A percentile compares a stretch with the other conserved stretches of the same genome.
phyloP scores from a whole-genome alignment of 2,797 vertebrate species.

The Alauda arvensis region DNA sequence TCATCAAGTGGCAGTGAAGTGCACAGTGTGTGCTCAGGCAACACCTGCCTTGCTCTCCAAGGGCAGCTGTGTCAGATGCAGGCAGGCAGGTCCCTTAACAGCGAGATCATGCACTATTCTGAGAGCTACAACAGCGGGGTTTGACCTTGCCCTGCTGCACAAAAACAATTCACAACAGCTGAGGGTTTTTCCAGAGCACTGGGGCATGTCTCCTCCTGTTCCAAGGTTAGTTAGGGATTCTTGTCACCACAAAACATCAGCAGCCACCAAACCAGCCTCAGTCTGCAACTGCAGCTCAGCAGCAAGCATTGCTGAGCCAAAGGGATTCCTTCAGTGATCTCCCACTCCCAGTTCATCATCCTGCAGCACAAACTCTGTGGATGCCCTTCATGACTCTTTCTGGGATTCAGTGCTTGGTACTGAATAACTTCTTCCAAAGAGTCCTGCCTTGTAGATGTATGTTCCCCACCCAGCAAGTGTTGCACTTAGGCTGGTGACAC shows the following conservation, averaged over 20 bases:
- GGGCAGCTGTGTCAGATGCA: background rate
- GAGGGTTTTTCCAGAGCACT: background rate
- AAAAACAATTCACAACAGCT: background rate
- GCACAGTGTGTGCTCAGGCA: background rate
- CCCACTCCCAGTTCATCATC: background rate
- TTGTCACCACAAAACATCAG: background rate
- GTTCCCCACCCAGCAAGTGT: background rate
- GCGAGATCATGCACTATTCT: fast-evolving
- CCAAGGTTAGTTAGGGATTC: background rate
- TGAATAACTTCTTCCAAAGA: background rate
- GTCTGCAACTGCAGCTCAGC: background rate
- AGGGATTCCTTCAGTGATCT: background rate
- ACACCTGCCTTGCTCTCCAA: background rate
- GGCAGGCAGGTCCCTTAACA: background rate
- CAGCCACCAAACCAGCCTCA: background rate
- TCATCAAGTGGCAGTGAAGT: background rate
- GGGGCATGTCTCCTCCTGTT: background rate
- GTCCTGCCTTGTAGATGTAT: background rate
- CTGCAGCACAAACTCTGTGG: background rate
- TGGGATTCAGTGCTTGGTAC: background rate
- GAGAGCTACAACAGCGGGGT: background rate
- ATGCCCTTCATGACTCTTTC: background rate
- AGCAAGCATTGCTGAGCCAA: background rate
- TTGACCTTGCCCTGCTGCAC: background rate
- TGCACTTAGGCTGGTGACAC: background rate